A percentile compares a stretch with the other conserved stretches of the same genome.
phyloP scores from a whole-genome alignment of 2,113 vertebrate species.

The Ascaphus truei region DNA sequence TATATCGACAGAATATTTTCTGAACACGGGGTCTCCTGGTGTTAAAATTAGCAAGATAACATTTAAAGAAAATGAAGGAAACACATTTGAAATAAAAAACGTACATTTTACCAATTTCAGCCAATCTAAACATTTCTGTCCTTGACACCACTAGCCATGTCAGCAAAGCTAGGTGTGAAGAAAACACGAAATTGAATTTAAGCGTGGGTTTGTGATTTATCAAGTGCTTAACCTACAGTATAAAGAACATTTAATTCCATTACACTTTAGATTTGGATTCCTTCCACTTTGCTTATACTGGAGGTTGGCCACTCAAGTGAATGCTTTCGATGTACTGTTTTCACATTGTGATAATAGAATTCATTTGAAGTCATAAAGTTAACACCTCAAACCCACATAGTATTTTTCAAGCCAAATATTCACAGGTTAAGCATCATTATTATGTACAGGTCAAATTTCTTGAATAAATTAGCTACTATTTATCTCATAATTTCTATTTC shows the following conservation, averaged over 20 bases:
- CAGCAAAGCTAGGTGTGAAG: background rate
- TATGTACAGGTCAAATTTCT: background rate
- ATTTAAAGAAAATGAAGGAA: no score
- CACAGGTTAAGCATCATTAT: conserved; percentile 3
- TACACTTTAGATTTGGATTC: background rate
- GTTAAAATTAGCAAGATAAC: no score
- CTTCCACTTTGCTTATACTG: conserved; percentile 10
- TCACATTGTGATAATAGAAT: background rate
- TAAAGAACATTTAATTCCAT: conserved; percentile 6
- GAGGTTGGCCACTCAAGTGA: background rate
- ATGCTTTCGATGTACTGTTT: background rate
- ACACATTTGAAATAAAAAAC: no score
- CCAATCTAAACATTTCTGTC: no score
- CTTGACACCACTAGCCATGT: background rate
- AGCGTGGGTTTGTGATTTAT: conserved; percentile 3
- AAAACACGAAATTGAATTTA: background rate
- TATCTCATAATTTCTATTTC: no score
- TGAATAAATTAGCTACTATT: no score
- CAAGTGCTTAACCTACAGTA: conserved; percentile 2
- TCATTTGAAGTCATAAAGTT: background rate
- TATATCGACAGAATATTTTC: no score
- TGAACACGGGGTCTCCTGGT: no score
- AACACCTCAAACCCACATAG: conserved; percentile 2
- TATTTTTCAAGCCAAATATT: background rate
- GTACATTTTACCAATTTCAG: no score